Base-by-base conservation (phyloP, 2,113 vertebrate species). In the Odontophorus gujanensis region DNA sequence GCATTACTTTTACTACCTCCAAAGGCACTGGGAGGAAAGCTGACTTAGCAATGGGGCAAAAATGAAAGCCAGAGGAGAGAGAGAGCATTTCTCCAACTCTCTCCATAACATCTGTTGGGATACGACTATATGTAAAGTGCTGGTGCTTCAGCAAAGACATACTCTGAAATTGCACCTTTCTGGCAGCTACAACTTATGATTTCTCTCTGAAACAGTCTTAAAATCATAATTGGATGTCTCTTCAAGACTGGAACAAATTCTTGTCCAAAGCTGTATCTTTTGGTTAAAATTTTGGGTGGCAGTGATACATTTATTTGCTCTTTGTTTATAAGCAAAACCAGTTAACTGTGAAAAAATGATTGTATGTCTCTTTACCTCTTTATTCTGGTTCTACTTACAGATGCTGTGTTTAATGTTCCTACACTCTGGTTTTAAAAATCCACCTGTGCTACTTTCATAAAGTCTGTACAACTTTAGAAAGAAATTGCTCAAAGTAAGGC, bases 311-410 rank as follows among this genome's bases (percentile, higher is more conserved):
- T 51, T 43, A 34, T 1, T 92, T 81, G 38, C 34, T 90, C 45
- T 69, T 82, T 62, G 38, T 73, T 73, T 45, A 73, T 42, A 53
- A 73, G 10, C 9, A 20, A 77, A 66, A 82, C 40, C 68, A 72
- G 53, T 43, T 69, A 62, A 91, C 80, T 32, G 38, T 63, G 55
- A 91, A 74, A 30, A 36, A 55, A 71, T 19, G 2, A n/a, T 62
- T 61, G 43, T 65, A 59, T 21, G 43, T 76, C 85, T 73, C 36
- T 68, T 45, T 77, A 80, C 47, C 76, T 95, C 80, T 91, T 94
- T 95, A 85, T 95, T 93, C 50, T 85, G 68, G 1, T 11, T 74
- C 85, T 96, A 59, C 92, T 93, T 72, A 88, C 40, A 40, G 40
- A 40, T 13, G 12, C 40, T 40, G 40, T 40, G 40, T 40, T 40